Conservation (phyloP, 2,888 invertebrate genomes). For the Agelastica alni region DNA sequence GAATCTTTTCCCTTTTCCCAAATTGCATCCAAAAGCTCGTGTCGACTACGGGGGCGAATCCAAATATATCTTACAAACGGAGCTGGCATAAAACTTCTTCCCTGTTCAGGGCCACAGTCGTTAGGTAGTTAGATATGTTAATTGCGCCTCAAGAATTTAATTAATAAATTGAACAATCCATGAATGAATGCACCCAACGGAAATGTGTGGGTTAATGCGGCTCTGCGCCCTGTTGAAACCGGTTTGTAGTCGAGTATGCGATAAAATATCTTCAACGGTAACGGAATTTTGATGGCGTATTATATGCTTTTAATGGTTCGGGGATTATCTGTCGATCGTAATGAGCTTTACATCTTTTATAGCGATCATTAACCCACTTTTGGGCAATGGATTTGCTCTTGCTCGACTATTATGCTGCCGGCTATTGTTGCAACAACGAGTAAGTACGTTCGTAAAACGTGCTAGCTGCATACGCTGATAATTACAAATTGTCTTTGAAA, state of each 20-base stretch:
- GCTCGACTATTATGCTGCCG: background rate
- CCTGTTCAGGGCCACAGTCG: no score
- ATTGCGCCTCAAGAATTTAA: no score
- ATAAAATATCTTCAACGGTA: slow-evolving; percentile 10
- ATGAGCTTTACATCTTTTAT: slow-evolving; percentile 20
- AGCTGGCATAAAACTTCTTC: no score
- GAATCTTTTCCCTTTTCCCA: no score
- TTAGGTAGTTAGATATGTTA: no score
- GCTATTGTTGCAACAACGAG: background rate
- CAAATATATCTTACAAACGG: no score
- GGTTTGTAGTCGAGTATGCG: slow-evolving; percentile 2
- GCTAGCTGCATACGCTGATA: background rate
- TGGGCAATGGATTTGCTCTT: slow-evolving; percentile 3
- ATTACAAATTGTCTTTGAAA: background rate
- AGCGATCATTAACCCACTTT: slow-evolving; percentile 20
- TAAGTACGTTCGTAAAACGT: background rate
- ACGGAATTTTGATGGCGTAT: slow-evolving; percentile 20
- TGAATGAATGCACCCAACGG: no score
- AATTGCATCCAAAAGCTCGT: no score
- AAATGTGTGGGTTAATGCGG: no score
- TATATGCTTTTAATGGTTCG: slow-evolving; percentile 18
- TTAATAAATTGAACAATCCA: no score
- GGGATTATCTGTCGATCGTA: slow-evolving; percentile 17
- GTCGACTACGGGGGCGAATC: no score
- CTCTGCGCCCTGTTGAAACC: background rate